These are phyloP conservation scores for Tetragonisca angustula DNA, from an alignment of 2,888 invertebrate species.

Conservation along the genomic window DNA sequence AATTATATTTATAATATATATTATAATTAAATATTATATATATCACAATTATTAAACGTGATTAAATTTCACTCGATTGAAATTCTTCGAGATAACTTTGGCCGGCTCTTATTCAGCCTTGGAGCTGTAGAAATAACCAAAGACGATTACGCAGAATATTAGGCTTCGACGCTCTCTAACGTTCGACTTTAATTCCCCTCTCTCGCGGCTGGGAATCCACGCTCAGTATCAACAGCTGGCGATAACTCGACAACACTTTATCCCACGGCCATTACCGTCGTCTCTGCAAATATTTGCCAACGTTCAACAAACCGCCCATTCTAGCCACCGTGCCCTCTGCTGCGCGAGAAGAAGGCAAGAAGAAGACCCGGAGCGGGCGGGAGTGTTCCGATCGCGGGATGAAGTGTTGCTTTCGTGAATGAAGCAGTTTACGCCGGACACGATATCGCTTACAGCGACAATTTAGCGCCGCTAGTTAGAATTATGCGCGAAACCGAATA, in stretches of 20 bases:
- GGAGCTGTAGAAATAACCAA: not conserved
- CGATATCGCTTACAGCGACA: conserved; percentile 74
- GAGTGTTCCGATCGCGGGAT: conserved; percentile 31
- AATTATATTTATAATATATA: no score
- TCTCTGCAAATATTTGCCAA: conserved; percentile 29
- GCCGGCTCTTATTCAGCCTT: no score
- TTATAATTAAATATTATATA: no score
- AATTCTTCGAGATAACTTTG: no score
- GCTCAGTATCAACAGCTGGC: not conserved
- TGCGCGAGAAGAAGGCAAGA: not conserved
- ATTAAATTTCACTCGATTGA: no score
- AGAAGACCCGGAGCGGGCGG: not conserved
- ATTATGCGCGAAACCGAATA: conserved; percentile 79
- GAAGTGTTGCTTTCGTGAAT: conserved; percentile 63
- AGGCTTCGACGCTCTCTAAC: not conserved
- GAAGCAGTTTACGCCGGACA: conserved; percentile 67
- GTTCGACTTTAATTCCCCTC: not conserved
- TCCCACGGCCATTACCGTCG: conserved; percentile 2
- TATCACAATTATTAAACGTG: no score
- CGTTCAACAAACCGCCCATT: conserved; percentile 2
- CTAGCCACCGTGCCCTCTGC: not conserved
- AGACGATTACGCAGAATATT: not conserved
- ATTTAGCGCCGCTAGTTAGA: conserved; percentile 77
- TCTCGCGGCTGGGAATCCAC: not conserved
- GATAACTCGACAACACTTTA: conserved; percentile 12